Conservation (phyloP, 2,797 vertebrate genomes). For the Microcaecilia unicolor region DNA sequence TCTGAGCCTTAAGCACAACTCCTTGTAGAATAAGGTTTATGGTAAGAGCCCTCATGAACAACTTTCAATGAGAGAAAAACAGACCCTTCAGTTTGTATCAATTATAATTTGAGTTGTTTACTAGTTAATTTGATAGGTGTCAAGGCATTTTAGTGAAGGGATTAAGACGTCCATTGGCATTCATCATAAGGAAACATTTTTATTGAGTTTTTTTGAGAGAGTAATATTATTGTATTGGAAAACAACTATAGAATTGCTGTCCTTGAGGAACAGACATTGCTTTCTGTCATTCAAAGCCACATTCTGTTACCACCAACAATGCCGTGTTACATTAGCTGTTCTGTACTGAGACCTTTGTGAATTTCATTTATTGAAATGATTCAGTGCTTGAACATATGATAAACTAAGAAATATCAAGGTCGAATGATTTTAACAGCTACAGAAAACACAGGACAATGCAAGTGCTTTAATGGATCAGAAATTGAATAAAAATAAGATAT, state of each 20-base stretch:
- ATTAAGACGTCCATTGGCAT: too few relatives aligned
- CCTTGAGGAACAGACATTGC: conserved; percentile 2
- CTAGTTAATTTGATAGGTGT: too few relatives aligned
- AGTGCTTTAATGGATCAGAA: background rate
- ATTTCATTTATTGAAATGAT: background rate
- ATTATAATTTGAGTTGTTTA: too few relatives aligned
- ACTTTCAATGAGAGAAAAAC: too few relatives aligned
- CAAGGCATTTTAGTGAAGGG: too few relatives aligned
- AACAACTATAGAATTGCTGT: background rate
- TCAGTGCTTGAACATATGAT: background rate
- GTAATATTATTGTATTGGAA: too few relatives aligned
- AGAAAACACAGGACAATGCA: background rate
- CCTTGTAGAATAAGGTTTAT: too few relatives aligned
- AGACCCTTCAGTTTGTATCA: too few relatives aligned
- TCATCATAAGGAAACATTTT: background rate
- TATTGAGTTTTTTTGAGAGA: background rate
- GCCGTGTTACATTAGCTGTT: background rate
- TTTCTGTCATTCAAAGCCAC: conserved; percentile 10
- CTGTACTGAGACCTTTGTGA: background rate
- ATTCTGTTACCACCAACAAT: background rate
- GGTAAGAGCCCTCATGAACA: too few relatives aligned
- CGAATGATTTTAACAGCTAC: background rate
- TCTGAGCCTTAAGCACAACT: too few relatives aligned
- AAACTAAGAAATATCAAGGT: background rate
- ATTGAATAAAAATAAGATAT: conserved; percentile 1